Base-by-base conservation (phyloP, 2,113 vertebrate species). In the Hymenochirus boettgeri region DNA sequence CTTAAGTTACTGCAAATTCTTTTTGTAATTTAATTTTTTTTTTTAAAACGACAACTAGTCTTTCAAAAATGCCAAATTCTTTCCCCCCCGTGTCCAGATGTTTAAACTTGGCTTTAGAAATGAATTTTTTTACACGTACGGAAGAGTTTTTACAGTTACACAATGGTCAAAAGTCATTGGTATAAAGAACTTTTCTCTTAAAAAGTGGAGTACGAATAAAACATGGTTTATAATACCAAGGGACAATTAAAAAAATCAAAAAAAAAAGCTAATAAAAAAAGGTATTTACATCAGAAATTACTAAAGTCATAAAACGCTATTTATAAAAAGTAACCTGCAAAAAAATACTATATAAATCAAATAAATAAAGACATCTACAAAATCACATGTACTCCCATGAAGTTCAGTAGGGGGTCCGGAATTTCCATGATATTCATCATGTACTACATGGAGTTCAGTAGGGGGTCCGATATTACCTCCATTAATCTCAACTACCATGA, bases 211-310 rank as follows among this genome's bases (percentile, higher is more conserved):
- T 31, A 3, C 10, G 22, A 53, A 48, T 57, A 65, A 50, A 57
- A 35, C 7, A 7, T 12, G 12, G 2, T 42, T 42, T 42, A n/a
- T 35, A 2, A 7, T 4, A 9, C 17, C 1, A 39, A 39, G 46
- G 19, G 46, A 48, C 18, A 23, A 15, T 10, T 22, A 48, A 19
- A 21, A 22, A n/a, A n/a, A n/a, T n/a, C n/a, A 48, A 35, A 35
- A 35, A 35, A 12, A 9, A 35, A 35, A 35, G 33, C 3, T 7
- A n/a, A 58, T 24, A n/a, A n/a, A 25, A 52, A 52, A 3, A 67
- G 52, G 31, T 67, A 51, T 67, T 66, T 66, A 66, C 63, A 67
- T 52, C n/a, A 57, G 18, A 52, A 58, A 51, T n/a, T 51, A n/a
- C 4, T 37, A 52, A 29, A 50, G 19, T 22, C 37, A 27, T n/a